phyloP scores from a whole-genome alignment of 2,113 vertebrate species.

The Cervus canadensis region DNA sequence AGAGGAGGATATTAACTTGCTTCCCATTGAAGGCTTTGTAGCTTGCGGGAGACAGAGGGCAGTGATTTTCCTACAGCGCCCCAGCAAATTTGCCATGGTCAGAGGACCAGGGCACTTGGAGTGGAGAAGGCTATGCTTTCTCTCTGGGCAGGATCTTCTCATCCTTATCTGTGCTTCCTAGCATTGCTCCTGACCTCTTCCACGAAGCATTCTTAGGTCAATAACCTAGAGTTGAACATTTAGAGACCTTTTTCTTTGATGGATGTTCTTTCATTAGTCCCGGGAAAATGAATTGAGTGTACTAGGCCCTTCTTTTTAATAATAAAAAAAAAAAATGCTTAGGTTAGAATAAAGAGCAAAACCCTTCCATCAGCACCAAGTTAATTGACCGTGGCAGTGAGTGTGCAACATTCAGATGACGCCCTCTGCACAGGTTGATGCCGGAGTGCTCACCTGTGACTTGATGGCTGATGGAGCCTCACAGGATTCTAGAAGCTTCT shows the following conservation, averaged over 20 bases:
- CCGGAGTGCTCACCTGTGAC: background rate
- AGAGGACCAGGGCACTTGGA: background rate
- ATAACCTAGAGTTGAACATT: background rate
- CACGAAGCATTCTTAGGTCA: background rate
- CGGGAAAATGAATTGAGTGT: conserved; percentile 20
- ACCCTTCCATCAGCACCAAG: background rate
- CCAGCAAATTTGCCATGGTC: background rate
- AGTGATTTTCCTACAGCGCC: background rate
- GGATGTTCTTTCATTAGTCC: conserved; percentile 2
- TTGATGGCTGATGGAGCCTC: background rate
- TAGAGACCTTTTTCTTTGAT: background rate
- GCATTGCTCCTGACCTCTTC: background rate
- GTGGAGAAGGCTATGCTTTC: background rate
- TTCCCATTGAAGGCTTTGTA: background rate
- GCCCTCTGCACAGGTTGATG: background rate
- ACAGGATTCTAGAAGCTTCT: background rate
- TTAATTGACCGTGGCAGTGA: background rate
- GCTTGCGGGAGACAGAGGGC: background rate
- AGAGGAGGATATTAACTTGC: background rate
- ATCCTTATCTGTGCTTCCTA: background rate
- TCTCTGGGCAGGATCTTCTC: background rate
- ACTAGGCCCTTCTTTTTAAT: conserved; percentile 27
- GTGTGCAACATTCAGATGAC: background rate
- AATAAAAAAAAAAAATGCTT: background rate
- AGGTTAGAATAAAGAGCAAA: background rate